Conservation (phyloP, 2,888 invertebrate species). For the Dinocampus coccinellae region DNA sequence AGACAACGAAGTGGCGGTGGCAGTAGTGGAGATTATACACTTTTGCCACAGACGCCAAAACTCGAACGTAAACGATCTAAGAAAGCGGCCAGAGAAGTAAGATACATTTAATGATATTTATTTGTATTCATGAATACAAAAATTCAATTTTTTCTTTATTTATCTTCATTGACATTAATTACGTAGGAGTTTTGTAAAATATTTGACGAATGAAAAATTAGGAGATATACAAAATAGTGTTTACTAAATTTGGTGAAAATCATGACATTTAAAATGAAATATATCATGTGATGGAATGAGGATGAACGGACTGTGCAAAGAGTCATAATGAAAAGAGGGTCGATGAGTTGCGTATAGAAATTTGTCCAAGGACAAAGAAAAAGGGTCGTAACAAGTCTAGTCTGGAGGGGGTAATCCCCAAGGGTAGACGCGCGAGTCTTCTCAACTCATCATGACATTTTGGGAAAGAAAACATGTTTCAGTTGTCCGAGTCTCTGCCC, state of each 20-base stretch:
- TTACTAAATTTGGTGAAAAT: not conserved
- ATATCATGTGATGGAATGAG: too few species aligned
- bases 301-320: not conserved
- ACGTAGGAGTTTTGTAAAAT: not conserved
- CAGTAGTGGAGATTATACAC: slow-evolving; percentile 62
- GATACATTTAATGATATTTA: slow-evolving; percentile 24
- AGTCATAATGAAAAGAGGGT: not conserved
- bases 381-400: slow-evolving; percentile 30
- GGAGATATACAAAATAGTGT: not conserved
- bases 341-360: slow-evolving; percentile 12
- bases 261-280: too few species aligned
- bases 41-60: slow-evolving; percentile 65
- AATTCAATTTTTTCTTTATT: not conserved
- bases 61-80: slow-evolving; percentile 64
- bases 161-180: not conserved
- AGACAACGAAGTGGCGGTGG: slow-evolving; percentile 62
- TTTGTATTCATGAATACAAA: not conserved
- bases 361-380: slow-evolving; percentile 25
- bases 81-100: slow-evolving; percentile 63
- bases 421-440: slow-evolving; percentile 20
- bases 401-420: slow-evolving; percentile 30
- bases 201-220: not conserved
- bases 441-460: slow-evolving; percentile 1
- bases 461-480: slow-evolving; percentile 11
- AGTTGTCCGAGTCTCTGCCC: slow-evolving; percentile 29